These are phyloP conservation scores for Pristionchus exspectatus DNA, from an alignment of 2,888 invertebrate genomes.

Conservation along the genomic window DNA sequence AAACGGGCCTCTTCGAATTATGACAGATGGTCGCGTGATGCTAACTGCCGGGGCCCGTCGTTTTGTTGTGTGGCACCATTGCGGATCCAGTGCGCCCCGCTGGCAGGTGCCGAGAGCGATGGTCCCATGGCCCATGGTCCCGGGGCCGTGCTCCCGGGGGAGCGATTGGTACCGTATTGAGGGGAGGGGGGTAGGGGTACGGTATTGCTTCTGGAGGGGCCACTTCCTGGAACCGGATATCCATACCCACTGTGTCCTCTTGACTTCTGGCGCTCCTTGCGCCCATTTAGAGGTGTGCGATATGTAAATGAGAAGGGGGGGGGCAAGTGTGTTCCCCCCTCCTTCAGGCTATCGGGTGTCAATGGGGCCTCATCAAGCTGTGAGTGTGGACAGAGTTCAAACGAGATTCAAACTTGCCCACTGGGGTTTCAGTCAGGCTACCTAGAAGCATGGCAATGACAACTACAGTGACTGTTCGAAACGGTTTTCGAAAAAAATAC, in stretches of 20 bases:
- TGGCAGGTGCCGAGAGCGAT: conserved; percentile 17
- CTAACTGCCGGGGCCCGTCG: background rate
- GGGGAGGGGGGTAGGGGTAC: background rate
- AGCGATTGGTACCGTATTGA: background rate
- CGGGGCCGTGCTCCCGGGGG: background rate
- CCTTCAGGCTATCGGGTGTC: conserved; percentile 7
- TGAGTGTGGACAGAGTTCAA: background rate
- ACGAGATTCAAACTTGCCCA: background rate
- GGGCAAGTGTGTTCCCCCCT: background rate
- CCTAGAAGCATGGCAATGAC: background rate
- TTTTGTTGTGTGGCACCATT: background rate
- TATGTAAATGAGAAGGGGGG: conserved; percentile 17
- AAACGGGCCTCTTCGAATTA: background rate
- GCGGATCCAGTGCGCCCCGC: background rate
- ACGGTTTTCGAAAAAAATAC: too few species aligned
- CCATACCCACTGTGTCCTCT: background rate
- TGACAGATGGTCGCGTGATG: conserved; percentile 48
- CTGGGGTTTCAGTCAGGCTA: too few species aligned
- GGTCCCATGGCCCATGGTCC: background rate
- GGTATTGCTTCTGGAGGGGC: background rate
- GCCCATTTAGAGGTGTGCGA: conserved; percentile 2
- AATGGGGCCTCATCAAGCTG: background rate
- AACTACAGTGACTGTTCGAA: too few species aligned
- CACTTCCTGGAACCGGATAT: background rate
- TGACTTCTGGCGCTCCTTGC: background rate